Percentiles rank a stretch among this genome's conserved stretches.
Evolutionary conservation across 2,113 vertebrate genomes (phyloP).

Genomic region (Spea bombifrons): DNA sequence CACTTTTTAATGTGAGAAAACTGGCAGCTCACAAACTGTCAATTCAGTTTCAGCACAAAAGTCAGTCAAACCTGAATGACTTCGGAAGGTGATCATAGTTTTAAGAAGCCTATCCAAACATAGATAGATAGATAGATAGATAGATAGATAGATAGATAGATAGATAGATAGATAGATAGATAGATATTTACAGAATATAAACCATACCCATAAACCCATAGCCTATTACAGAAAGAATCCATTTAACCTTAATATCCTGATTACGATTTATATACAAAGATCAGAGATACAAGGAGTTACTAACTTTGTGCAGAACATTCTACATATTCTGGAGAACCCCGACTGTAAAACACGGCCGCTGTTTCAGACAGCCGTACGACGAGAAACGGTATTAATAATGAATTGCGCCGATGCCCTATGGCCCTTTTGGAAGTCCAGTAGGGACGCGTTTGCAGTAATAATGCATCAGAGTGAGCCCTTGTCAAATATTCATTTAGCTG

Average conservation of each 20-base stretch:
- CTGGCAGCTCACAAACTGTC: constrained; percentile 66
- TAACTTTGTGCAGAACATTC: constrained; percentile 24
- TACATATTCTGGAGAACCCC: constrained; percentile 58
- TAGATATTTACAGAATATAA: too few relatives aligned
- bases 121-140: too few relatives aligned
- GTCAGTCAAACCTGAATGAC: constrained; percentile 78
- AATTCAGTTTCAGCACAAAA: constrained; percentile 65
- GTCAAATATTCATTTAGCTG: constrained; percentile 99
- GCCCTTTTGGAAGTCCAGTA: constrained; percentile 85
- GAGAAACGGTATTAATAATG: constrained; percentile 94
- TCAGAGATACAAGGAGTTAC: too few relatives aligned
- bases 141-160: too few relatives aligned
- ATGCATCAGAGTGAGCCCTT: constrained; percentile 89
- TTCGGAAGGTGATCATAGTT: constrained; percentile 72
- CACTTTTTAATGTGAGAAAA: constrained; percentile 72
- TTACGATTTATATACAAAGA: too few relatives aligned
- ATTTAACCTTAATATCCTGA: too few relatives aligned
- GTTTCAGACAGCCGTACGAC: constrained; percentile 76
- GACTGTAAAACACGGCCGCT: constrained; percentile 64
- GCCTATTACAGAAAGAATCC: too few relatives aligned
- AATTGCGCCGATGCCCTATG: constrained; percentile 88
- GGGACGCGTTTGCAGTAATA: constrained; percentile 88
- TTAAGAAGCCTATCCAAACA: constrained; percentile 67
- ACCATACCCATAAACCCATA: too few relatives aligned
- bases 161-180: too few relatives aligned